Evolutionary conservation across 2,113 vertebrate genomes (phyloP).

Genomic region (Eurystomus gularis): DNA sequence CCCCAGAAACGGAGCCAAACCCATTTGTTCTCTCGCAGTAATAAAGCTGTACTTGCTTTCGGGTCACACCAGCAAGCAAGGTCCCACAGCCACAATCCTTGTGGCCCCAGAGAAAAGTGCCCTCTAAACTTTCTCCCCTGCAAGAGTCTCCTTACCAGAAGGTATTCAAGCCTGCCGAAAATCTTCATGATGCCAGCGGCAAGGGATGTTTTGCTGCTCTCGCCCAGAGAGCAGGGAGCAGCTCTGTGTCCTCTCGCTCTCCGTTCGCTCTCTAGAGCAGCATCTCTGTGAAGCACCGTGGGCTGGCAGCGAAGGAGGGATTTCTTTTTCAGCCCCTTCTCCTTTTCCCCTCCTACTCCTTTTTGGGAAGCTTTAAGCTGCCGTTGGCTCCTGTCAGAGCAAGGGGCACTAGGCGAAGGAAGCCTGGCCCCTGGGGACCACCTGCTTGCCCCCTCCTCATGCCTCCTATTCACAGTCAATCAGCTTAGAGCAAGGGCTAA

Average conservation of each 20-base stretch:
- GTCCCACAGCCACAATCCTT: not conserved
- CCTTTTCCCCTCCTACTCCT: slow-evolving; percentile 4
- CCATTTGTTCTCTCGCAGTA: not conserved
- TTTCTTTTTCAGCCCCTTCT: not conserved
- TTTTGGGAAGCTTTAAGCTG: not conserved
- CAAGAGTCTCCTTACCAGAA: slow-evolving; percentile 77
- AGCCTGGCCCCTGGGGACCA: slow-evolving; percentile 40
- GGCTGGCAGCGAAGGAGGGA: slow-evolving; percentile 22
- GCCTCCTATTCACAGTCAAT: slow-evolving; percentile 38
- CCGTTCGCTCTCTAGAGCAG: not conserved
- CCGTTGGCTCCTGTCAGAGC: not conserved
- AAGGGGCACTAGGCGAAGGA: not conserved
- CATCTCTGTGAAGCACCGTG: not conserved
- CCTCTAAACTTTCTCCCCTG: not conserved
- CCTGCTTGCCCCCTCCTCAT: slow-evolving; percentile 18
- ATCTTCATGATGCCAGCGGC: slow-evolving; percentile 78
- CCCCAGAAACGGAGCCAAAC: not conserved
- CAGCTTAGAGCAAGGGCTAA: slow-evolving; percentile 61
- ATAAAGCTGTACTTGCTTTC: not conserved
- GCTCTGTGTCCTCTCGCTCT: not conserved
- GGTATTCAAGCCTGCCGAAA: slow-evolving; percentile 76
- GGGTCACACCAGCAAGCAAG: not conserved
- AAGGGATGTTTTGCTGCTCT: not conserved
- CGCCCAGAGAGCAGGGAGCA: not conserved
- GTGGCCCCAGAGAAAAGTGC: not conserved